Percentiles rank a stretch among this genome's conserved stretches.
These are phyloP conservation scores for Podiceps cristatus DNA, from an alignment of 2,113 vertebrate genomes.

Conservation along the genomic window DNA sequence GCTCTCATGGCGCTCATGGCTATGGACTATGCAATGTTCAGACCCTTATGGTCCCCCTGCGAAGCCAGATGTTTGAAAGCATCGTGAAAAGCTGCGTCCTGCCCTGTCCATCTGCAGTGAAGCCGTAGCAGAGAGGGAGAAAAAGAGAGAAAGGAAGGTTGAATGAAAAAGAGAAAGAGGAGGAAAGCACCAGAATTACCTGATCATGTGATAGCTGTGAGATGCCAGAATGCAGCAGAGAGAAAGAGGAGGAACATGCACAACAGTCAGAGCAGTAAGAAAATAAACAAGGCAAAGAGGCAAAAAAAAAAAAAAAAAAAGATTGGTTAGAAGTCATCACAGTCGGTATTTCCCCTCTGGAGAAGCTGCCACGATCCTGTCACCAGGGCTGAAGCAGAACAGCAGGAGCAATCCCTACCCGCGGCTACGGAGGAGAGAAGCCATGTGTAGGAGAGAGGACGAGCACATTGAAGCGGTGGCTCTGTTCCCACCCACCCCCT, in stretches of 20 bases:
- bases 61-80: background rate
- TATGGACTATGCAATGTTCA: background rate
- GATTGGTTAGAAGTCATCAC: slow-evolving; percentile 45
- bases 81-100: background rate
- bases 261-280: slow-evolving; percentile 86
- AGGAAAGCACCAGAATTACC: slow-evolving; percentile 88
- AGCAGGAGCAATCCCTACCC: slow-evolving; percentile 3
- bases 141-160: slow-evolving; percentile 5
- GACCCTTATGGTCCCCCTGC: background rate
- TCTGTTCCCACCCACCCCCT: background rate
- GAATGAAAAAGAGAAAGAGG: slow-evolving; percentile 72
- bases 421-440: background rate
- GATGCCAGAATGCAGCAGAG: slow-evolving; percentile 89
- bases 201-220: slow-evolving; percentile 99
- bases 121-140: slow-evolving; percentile 39
- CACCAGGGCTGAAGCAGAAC: slow-evolving; percentile 3
- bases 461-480: background rate
- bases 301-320: slow-evolving; percentile 59
- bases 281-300: slow-evolving; percentile 74
- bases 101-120: slow-evolving; percentile 38
- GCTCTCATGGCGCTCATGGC: background rate
- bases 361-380: background rate
- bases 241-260: slow-evolving; percentile 88
- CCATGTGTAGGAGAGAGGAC: background rate
- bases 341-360: background rate